Evolutionary conservation across 2,888 invertebrate species (phyloP).

Genomic region (Diarsia brunnea): DNA sequence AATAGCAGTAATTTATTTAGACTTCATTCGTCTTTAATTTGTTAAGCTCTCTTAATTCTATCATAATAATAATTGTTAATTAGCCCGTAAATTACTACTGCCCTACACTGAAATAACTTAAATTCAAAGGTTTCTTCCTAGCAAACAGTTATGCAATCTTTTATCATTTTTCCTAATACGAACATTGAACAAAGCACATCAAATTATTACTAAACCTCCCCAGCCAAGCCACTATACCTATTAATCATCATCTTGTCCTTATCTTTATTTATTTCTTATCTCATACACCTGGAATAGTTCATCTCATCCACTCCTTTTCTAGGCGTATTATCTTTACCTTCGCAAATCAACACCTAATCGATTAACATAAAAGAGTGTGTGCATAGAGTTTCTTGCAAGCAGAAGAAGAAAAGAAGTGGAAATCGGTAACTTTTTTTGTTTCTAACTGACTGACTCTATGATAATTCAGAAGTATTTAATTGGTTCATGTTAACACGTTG

Average conservation of each 20-base stretch:
- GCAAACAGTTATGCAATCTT: not conserved
- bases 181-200: not conserved
- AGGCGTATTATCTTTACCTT: not conserved
- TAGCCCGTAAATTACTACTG: not conserved
- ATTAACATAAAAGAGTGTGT: not conserved
- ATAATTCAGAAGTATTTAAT: not conserved
- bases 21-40: constrained; percentile 32
- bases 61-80: not conserved
- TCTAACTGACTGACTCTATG: not conserved
- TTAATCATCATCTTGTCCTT: too few relatives aligned
- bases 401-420: too few relatives aligned
- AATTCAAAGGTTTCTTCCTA: not conserved
- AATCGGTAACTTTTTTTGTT: too few relatives aligned
- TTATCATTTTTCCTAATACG: not conserved
- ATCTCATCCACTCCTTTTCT: not conserved
- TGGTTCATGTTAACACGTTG: too few relatives aligned
- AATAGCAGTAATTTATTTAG: constrained; percentile 33
- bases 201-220: not conserved
- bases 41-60: constrained; percentile 34
- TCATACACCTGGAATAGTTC: not conserved
- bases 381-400: not conserved
- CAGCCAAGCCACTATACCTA: too few relatives aligned
- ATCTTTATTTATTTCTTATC: too few relatives aligned
- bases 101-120: not conserved
- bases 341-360: not conserved